Base-by-base conservation (phyloP, 2,113 vertebrate genomes). In the Propithecus coquereli region DNA sequence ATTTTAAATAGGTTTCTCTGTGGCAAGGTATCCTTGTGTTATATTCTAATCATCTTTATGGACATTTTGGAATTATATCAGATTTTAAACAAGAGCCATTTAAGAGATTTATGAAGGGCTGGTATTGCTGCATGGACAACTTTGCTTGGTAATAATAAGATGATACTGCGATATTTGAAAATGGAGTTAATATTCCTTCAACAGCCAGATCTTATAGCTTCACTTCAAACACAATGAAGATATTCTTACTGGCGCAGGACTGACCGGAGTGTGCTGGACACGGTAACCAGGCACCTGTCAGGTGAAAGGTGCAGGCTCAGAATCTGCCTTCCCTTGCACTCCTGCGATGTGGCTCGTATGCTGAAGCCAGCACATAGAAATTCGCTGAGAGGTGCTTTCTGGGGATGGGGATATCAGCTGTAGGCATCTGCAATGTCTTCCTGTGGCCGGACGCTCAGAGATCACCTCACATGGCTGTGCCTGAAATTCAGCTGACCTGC, bases 1-100 rank as follows among this genome's bases (percentile, higher is more conserved):
- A 84, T 96, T 92, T 94, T 95, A 95, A 97, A 74, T 94, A 89
- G 47, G 80, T 61, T 93, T 90, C 83, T 84, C 89, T 71, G 43
- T 92, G 54, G 87, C 83, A 82, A 93, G 66, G 84, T 90, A 74
- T 77, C 59, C 84, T 50, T 63, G 43, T 85, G 37, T 87, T 94
- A 30, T 66, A 71, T 83, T 92, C 94, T 95, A 97, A 98, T 97
- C 87, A 95, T 92, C 95, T 95, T 95, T 97, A 97, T 97, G 96
- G 97, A 82, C 73, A 91, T 88, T 96, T 90, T 94, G 95, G 97
- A 97, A 94, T 94, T 94, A 57, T 82, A 65, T 97, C 97, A 97
- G 92, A 76, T 94, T 97, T 97, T 88, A 94, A 95, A 79, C 85
- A 95, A 95, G 95, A 85, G 76, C 84, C 74, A 80, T 95, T 97